These are phyloP conservation scores for Orius insidiosus DNA, from an alignment of 1,140 invertebrate species.

Conservation along the genomic window DNA sequence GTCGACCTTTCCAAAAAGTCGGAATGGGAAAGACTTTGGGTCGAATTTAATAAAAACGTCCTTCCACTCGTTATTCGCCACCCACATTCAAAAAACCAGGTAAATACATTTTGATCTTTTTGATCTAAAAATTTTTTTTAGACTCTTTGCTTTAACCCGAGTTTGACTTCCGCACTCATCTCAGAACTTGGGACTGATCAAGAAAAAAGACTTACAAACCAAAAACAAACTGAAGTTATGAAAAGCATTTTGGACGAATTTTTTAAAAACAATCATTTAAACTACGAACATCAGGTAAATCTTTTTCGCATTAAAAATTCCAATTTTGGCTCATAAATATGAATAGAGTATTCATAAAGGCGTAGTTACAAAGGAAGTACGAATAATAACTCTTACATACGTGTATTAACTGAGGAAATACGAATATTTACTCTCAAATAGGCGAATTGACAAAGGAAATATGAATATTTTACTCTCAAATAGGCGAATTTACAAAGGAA, in stretches of 20 bases:
- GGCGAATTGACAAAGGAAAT: too few species aligned
- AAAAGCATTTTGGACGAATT: constrained; percentile 30
- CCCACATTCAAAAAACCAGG: constrained; percentile 20
- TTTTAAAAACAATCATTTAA: constrained; percentile 29
- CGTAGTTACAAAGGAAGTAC: too few species aligned
- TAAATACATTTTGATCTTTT: constrained; percentile 11
- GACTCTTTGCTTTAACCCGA: constrained; percentile 32
- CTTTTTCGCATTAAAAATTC: not conserved
- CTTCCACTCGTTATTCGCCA: constrained; percentile 30
- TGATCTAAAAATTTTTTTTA: constrained; percentile 18
- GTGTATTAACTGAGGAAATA: too few species aligned
- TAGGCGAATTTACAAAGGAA: too few species aligned
- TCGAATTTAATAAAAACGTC: constrained; percentile 27
- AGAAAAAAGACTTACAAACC: constrained; percentile 24
- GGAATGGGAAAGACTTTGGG: constrained; percentile 29
- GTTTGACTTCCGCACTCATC: constrained; percentile 29
- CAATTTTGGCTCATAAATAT: constrained; percentile 1
- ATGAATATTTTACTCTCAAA: too few species aligned
- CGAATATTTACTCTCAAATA: too few species aligned
- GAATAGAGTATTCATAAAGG: too few species aligned
- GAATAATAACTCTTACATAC: too few species aligned
- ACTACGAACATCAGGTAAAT: constrained; percentile 29
- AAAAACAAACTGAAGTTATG: constrained; percentile 24
- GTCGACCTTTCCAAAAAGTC: constrained; percentile 22
- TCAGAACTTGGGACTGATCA: constrained; percentile 26